Evolutionary conservation across 2,888 invertebrate species (phyloP).

Genomic region (Entomobrya multifasciata): DNA sequence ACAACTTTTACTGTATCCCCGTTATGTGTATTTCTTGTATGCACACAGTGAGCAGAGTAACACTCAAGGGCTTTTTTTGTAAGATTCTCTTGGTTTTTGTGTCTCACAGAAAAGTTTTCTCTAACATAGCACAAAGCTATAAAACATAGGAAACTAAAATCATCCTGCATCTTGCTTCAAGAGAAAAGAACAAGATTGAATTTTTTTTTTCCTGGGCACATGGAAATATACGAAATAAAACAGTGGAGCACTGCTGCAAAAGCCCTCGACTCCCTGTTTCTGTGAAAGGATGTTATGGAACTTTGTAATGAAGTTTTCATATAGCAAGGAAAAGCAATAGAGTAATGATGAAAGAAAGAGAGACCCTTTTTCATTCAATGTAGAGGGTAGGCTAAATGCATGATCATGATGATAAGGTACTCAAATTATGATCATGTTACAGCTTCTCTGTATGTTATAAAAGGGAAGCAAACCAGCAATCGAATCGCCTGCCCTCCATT

Average conservation of each 20-base stretch:
- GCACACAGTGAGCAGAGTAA: too few relatives aligned
- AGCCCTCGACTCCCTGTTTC: too few relatives aligned
- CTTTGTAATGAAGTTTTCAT: slow-evolving; percentile 42
- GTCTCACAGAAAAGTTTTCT: slow-evolving; percentile 34
- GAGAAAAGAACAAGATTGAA: slow-evolving; percentile 50
- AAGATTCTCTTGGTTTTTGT: slow-evolving; percentile 27
- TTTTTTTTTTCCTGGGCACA: slow-evolving; percentile 4
- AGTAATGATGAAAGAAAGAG: slow-evolving; percentile 21
- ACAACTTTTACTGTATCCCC: slow-evolving; percentile 37
- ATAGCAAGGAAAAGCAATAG: slow-evolving; percentile 23
- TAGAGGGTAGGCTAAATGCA: too few relatives aligned
- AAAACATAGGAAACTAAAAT: neutral
- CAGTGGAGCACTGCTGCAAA: too few relatives aligned
- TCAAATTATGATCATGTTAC: slow-evolving; percentile 41
- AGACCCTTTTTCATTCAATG: slow-evolving; percentile 18
- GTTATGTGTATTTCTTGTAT: slow-evolving; percentile 11
- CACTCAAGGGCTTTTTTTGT: slow-evolving; percentile 15
- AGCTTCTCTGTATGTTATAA: too few relatives aligned
- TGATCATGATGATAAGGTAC: slow-evolving; percentile 12
- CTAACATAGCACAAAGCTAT: neutral
- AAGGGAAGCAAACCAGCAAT: slow-evolving; percentile 38
- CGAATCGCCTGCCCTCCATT: slow-evolving; percentile 38
- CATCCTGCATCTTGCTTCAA: too few relatives aligned
- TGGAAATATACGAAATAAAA: neutral
- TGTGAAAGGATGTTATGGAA: slow-evolving; percentile 6